Conservation (phyloP, 2,113 vertebrate genomes). For the Chloroceryle aenea region DNA sequence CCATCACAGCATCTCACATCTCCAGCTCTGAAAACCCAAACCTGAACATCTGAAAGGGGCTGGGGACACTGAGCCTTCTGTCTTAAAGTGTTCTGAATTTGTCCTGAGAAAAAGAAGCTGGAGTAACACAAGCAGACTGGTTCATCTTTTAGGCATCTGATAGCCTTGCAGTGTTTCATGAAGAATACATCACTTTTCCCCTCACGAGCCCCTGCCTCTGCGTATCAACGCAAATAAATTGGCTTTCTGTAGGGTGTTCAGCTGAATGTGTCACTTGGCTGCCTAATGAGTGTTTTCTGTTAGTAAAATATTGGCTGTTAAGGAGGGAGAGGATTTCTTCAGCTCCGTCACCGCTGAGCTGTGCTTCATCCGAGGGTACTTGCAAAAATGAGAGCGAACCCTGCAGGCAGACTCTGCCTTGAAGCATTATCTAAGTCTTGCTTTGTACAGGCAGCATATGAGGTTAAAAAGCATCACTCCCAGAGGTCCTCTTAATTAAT, state of each 20-base stretch:
- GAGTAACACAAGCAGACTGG: neutral
- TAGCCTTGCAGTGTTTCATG: neutral
- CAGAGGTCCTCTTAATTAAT: conserved; percentile 61
- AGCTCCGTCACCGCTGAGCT: neutral
- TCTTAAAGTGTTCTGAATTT: neutral
- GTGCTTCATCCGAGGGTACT: neutral
- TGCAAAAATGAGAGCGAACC: neutral
- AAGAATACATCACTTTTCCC: neutral
- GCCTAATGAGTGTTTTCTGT: neutral
- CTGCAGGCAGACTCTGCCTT: neutral
- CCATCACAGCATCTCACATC: neutral
- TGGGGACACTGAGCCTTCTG: neutral
- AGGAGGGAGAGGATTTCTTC: neutral
- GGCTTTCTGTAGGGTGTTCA: neutral
- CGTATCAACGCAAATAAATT: neutral
- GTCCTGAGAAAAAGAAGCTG: neutral
- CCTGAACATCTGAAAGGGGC: neutral
- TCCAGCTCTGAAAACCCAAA: neutral
- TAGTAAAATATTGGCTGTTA: neutral
- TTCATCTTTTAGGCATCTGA: neutral
- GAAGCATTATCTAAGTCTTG: neutral
- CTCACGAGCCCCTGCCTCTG: neutral
- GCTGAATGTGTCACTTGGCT: neutral
- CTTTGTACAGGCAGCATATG: neutral
- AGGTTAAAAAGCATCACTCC: conserved; percentile 42